Conservation (phyloP, 2,888 invertebrate genomes). For the Cataglyphis cursor region DNA sequence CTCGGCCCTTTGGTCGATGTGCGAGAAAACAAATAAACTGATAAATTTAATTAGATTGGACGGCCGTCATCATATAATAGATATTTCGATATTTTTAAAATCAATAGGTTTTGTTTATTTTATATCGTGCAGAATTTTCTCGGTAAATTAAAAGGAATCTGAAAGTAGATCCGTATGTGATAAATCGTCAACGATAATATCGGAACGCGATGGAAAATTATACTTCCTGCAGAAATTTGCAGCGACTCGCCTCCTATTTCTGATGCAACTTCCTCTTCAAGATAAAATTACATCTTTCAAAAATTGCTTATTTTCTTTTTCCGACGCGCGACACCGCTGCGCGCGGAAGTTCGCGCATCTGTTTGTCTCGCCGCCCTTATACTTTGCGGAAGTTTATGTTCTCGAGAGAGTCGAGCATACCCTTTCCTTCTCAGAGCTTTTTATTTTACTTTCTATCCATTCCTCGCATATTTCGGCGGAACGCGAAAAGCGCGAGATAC, state of each 20-base stretch:
- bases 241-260: not conserved
- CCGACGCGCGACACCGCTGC: not conserved
- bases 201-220: not conserved
- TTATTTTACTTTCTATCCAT: slow-evolving; percentile 16
- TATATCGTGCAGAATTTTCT: not conserved
- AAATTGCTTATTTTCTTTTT: slow-evolving; percentile 36
- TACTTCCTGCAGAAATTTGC: slow-evolving; percentile 3
- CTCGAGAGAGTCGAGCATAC: slow-evolving; percentile 4
- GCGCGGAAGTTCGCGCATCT: slow-evolving; percentile 36
- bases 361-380: slow-evolving; percentile 33
- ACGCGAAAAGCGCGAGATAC: not conserved
- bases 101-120: not conserved
- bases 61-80: not conserved
- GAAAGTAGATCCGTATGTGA: not conserved
- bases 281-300: slow-evolving; percentile 17
- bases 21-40: slow-evolving; percentile 14
- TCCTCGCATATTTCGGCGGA: not conserved
- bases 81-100: not conserved
- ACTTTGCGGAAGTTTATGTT: slow-evolving; percentile 48
- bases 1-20: not conserved
- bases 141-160: not conserved
- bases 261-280: no score
- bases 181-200: not conserved
- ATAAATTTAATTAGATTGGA: slow-evolving; percentile 1
- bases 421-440: not conserved